Base-by-base conservation (phyloP, 37 sponge, comb jelly and placozoan genomes). In the Oopsacas minuta region DNA sequence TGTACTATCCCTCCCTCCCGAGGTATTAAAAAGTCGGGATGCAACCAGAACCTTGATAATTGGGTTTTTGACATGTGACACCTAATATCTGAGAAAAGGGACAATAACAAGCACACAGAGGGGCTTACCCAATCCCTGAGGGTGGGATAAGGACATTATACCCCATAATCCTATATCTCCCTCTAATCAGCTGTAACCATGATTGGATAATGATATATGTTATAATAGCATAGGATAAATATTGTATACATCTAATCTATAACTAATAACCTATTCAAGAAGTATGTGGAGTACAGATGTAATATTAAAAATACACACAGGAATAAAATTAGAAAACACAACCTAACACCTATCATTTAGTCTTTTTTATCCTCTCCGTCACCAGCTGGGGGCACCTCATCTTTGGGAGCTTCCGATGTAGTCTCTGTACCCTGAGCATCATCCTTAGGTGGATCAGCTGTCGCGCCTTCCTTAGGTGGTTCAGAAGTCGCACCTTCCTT, bases 271-370 rank as follows among this genome's bases (percentile, higher is more conserved):
- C n/a, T n/a, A n/a, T n/a, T n/a, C n/a, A n/a, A n/a, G n/a, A n/a
- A n/a, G n/a, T 42, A 61, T 61, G 7, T 20, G 30, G 75, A 61
- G 7, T 25, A 10, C 20, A 61, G 22, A n/a, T 46, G 75, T 25
- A n/a, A 20, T 32, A 25, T 61, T 61, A 61, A 61, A 61, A 61
- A 61, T 61, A 61, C 75, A 61, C 75, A 61, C 75, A 61, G 75
- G 30, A n/a, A 61, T 61, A 61, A 61, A 61, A 61, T 61, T 61
- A 61, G 75, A 61, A 61, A 61, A 61, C 49, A 61, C 75, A 61
- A 61, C 75, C 75, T 61, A 61, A 61, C 7, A 20, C 3, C 30
- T 17, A 7, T 25, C 22, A 61, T 61, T 61, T 61, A 61, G 75
- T 61, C 75, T 25, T 3, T 34, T 61, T n/a, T n/a, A 3, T 7